Evolutionary conservation across 64 coral and sea anemone species (phyloP).

Genomic region (Platygyra sinensis): DNA sequence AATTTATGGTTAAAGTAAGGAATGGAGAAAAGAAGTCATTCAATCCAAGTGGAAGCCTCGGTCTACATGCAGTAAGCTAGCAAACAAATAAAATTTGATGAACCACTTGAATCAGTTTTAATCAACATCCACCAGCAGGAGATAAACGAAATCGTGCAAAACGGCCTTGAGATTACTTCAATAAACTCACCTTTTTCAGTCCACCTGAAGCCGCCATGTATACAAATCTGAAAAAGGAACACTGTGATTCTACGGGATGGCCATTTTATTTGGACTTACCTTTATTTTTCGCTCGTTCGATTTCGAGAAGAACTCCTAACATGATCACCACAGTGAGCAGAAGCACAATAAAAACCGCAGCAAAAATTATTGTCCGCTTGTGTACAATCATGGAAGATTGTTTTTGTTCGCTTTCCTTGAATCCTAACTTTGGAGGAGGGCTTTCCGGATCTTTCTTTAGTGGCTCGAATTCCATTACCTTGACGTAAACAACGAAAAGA

Average conservation of each 20-base stretch:
- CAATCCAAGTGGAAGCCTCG: too few relatives aligned
- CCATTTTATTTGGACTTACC: background rate
- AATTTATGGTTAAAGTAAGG: too few relatives aligned
- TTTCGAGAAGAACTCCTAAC: constrained; percentile 41
- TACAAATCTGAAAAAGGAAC: background rate
- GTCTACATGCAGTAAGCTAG: too few relatives aligned
- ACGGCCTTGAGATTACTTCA: too few relatives aligned
- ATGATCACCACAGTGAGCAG: constrained; percentile 51
- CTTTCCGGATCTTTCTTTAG: background rate
- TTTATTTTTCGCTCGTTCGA: constrained; percentile 12
- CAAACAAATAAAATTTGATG: too few relatives aligned
- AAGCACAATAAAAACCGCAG: constrained; percentile 22
- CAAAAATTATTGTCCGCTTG: constrained; percentile 29
- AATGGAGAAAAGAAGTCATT: too few relatives aligned
- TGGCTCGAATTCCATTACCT: background rate
- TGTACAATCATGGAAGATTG: background rate
- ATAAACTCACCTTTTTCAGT: background rate
- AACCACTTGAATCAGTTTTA: too few relatives aligned
- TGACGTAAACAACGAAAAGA: background rate
- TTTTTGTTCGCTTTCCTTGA: background rate
- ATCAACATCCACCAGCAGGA: too few relatives aligned
- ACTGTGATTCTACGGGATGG: background rate
- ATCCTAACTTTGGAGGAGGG: background rate
- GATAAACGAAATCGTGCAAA: too few relatives aligned
- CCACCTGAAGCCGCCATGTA: background rate